Percentiles rank a stretch among this genome's conserved stretches.
These are phyloP conservation scores for Pseudochromis fuscus DNA, from an alignment of 2,797 vertebrate species.

Conservation along the genomic window DNA sequence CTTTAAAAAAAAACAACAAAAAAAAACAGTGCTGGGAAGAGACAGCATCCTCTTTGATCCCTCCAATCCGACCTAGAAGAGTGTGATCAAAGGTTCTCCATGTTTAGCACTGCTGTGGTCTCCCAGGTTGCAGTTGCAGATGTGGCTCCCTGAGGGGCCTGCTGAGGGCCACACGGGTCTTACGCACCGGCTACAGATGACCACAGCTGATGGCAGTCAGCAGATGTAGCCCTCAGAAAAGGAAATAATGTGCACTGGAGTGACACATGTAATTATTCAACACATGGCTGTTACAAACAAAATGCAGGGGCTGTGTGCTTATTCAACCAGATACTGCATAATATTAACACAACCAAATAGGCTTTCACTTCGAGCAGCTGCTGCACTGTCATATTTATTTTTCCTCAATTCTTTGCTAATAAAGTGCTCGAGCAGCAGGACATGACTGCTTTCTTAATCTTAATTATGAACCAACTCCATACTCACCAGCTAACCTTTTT, in stretches of 20 bases:
- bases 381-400: neutral
- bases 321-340: constrained; percentile 13
- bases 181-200: constrained; percentile 28
- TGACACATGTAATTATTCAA: constrained; percentile 16
- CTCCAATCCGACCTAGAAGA: constrained; percentile 37
- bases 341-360: neutral
- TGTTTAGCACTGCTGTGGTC: constrained; percentile 47
- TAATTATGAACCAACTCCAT: constrained; percentile 1
- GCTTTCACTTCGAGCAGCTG: constrained; percentile 16
- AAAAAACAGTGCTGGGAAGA: constrained; percentile 27
- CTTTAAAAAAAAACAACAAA: too few relatives aligned
- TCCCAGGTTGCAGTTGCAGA: constrained; percentile 52
- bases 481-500: neutral
- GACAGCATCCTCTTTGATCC: constrained; percentile 60
- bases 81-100: constrained; percentile 66
- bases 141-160: constrained; percentile 49
- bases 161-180: constrained; percentile 16
- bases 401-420: neutral
- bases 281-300: constrained; percentile 6
- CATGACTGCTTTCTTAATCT: constrained; percentile 3
- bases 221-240: constrained; percentile 17
- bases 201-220: constrained; percentile 14
- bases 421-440: neutral
- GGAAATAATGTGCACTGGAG: constrained; percentile 25
- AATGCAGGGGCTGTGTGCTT: constrained; percentile 8